Base-by-base conservation (phyloP, 2,888 invertebrate genomes). In the Drosophila peninsularis region DNA sequence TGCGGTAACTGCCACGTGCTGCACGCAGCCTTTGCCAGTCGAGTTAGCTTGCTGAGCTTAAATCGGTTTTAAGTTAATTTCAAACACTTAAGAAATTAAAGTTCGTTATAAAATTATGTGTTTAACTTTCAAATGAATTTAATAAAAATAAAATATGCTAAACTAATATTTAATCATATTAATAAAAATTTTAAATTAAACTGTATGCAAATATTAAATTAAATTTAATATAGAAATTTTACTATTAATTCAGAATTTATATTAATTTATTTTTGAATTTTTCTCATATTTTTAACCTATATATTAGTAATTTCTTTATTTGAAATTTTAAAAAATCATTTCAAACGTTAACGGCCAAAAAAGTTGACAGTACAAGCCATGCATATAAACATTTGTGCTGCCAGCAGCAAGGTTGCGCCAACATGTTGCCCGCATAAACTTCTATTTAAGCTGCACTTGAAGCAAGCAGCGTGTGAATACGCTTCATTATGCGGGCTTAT, bases 1-100 rank as follows among this genome's bases (percentile, higher is more conserved):
- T 54, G 47, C 49, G 68, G 49, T 56, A 37, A 37, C 10, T 49
- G 52, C 50, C 66, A 66, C 72, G 63, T 74, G 69, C 60, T 13
- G 42, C 55, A 49, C 24, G 27, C 14, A 27, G 45, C 10, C 45
- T 5, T 10, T 17, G 27, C 10, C 45, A 47, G 45, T 24, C 21
- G 49, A 45, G 45, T n/a, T 24, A 61, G 50, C 55, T 60, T 39
- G 30, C 9, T 37, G 30, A 34, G 34, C 63, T 55, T 36, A 62
- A 82, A 76, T 82, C 44, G 39, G 55, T 76, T 73, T 82, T 32
- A 11, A 74, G 69, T 69, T 82, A 68, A 70, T 80, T 86, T 77
- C 55, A 58, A 74, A 71, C 65, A 67, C 69, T 71, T 50, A 41
- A 42, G 39, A 61, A 77, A 69, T 65, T 60, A 44, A 52, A 69